Evolutionary conservation across 2,888 invertebrate genomes (phyloP).

Genomic region (Mesodorylaimus sp.): DNA sequence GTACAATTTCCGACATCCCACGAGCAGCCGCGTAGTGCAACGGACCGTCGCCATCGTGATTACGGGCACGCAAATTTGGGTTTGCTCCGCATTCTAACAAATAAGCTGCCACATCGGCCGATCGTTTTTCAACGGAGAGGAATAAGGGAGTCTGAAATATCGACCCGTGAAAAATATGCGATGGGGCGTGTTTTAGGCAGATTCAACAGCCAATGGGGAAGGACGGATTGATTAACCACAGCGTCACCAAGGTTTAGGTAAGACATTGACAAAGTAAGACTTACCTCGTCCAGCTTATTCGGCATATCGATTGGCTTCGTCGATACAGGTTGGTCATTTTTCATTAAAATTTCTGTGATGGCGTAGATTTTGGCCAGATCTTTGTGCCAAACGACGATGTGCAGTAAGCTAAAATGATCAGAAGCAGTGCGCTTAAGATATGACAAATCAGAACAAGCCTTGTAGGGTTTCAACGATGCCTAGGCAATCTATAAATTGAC

Average conservation of each 20-base stretch:
- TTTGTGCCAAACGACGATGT: conserved; percentile 25
- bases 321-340: conserved; percentile 14
- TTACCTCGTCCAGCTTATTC: conserved; percentile 22
- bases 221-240: neutral
- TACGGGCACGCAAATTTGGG: conserved; percentile 20
- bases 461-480: no score
- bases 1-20: conserved; percentile 21
- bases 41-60: conserved; percentile 19
- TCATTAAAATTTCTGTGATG: conserved; percentile 25
- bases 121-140: conserved; percentile 23
- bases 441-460: no score
- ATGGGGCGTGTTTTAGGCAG: no score
- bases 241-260: no score
- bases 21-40: conserved; percentile 26
- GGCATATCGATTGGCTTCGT: conserved; percentile 21
- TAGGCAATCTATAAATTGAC: no score
- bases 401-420: conserved; percentile 19
- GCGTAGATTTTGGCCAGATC: conserved; percentile 27
- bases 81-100: conserved; percentile 24
- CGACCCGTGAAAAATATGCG: neutral
- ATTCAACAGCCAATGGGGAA: neutral
- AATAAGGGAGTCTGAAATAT: conserved; percentile 23
- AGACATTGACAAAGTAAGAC: neutral
- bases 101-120: conserved; percentile 23
- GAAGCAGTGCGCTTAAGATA: neutral